Evolutionary conservation across 2,797 vertebrate genomes (phyloP), one percentile per base, ranked within the genome.

Genomic region (Micropoecilia bifurca): DNA sequence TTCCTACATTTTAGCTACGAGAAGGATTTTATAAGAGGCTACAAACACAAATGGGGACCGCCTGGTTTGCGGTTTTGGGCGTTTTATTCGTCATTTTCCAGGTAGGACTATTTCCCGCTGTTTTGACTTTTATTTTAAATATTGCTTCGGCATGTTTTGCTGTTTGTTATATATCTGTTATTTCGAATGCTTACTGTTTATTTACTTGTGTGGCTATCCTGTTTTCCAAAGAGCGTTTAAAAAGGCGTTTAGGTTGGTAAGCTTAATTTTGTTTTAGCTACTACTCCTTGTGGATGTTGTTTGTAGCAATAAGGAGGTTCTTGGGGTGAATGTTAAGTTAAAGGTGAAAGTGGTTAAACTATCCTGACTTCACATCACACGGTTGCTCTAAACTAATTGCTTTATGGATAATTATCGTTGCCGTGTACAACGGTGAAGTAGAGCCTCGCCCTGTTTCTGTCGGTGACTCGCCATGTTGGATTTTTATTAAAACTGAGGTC

Each of bases 41-140:
- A 57, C 2, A 2, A 2, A 59, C 81, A 74, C 82, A 76, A 53
- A 95, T 96, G 95, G 92, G 90, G 77, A 59, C 75, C 74, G 78
- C 84, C 69, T 1, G 77, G 39, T 63, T 91, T 73, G 84, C 88
- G 84, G 84, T 81, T 79, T 85, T 78, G 48, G 87, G 77, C 30
- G 12, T 89, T 83, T 83, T 94, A 36, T 3, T 89, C 75, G 71
- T 88, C 50, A 13, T 86, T 53, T 63, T 90, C 20, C 93, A 94
- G 94, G 95, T 95, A 77, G 93, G 90, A 68, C 48, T 88, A 78
- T 50, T 9, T 39, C 81, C 25, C 14, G 18, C 71, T 45, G 57
- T 30, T 30, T 46, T 22, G 33, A 28, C n/a, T 36, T 43, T 18
- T 18, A 66, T 36, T 48, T 41, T 0, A 22, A 50, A 55, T 22